Base-by-base conservation (phyloP, 2,888 invertebrate genomes). In the Metallyticus violacea region DNA sequence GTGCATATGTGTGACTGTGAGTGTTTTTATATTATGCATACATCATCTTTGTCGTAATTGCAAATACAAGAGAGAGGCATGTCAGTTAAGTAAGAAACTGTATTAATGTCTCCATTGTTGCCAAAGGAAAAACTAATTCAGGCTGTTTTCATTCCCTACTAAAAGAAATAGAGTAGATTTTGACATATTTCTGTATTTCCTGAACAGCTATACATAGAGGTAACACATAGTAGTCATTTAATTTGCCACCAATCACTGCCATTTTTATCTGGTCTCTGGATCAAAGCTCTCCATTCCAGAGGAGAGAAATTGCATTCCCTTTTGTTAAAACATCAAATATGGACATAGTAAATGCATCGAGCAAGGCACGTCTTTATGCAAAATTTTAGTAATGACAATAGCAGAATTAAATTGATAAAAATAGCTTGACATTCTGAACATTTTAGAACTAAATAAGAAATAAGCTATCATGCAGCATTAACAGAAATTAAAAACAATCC, bases 181-280 rank as follows among this genome's bases (percentile, higher is more conserved):
- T 25, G 28, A 81, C n/a, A n/a, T 81, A 30, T 81, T 81, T 81
- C 29, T 27, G 40, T 30, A 22, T 25, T 25, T 81, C 29, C 30
- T 81, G 30, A 81, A 81, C 81, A 81, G 29, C 30, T 28, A 28
- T 29, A 81, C 30, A 81, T 28, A 28, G 29, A 62, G 4, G 40
- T 76, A 82, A 76, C 76, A 82, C 76, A 82, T 40, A 86, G 40
- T 85, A 85, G 87, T 79, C 78, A n/a, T 85, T 77, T 86, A 86
- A 85, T 85, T 87, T 85, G 81, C 81, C 87, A 86, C 85, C 86
- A 87, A 87, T 87, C 87, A 87, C 87, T 87, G 87, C 87, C 87
- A 87, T 87, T 86, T 86, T 25, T 86, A 83, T 87, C 87, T 85
- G 85, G 87, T 87, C 85, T 87, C 62, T 85, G 86, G 86, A 86